Conservation (phyloP, 92 coral and sea anemone species). For the Epizoanthus rinbou region DNA sequence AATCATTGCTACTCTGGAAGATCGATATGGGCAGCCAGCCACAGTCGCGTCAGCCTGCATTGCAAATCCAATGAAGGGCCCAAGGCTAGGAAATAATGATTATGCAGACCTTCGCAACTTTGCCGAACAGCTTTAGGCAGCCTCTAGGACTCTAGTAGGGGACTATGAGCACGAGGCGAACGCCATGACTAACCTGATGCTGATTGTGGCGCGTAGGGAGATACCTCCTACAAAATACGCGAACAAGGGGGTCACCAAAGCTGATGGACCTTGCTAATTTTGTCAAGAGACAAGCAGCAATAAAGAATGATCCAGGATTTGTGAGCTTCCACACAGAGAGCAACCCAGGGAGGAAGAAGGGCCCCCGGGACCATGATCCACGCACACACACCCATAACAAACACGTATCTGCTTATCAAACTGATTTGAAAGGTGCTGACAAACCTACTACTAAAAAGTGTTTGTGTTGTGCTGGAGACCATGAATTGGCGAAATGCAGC, state of each 20-base stretch:
- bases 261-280: conserved; percentile 44
- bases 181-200: conserved; percentile 25
- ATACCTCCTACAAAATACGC: conserved; percentile 48
- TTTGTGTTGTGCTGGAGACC: conserved; percentile 37
- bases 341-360: not conserved
- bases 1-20: conserved; percentile 45
- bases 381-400: conserved; percentile 6
- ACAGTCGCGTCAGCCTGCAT: conserved; percentile 61
- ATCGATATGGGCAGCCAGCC: conserved; percentile 58
- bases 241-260: conserved; percentile 52
- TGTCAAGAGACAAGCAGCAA: conserved; percentile 64
- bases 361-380: not conserved
- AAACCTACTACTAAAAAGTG: conserved; percentile 12
- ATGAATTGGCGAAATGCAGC: conserved; percentile 16
- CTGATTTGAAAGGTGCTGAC: not conserved
- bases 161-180: conserved; percentile 44
- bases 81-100: conserved; percentile 48
- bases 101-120: conserved; percentile 57
- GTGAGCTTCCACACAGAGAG: not conserved
- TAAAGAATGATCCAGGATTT: conserved; percentile 59
- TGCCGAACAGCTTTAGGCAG: conserved; percentile 58
- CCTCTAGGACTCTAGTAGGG: conserved; percentile 37
- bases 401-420: conserved; percentile 6
- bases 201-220: conserved; percentile 42
- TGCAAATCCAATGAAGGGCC: conserved; percentile 42